Percentiles rank a stretch among this genome's conserved stretches.
phyloP scores from a whole-genome alignment of 2,113 vertebrate genomes.

The Cavia aperea region DNA sequence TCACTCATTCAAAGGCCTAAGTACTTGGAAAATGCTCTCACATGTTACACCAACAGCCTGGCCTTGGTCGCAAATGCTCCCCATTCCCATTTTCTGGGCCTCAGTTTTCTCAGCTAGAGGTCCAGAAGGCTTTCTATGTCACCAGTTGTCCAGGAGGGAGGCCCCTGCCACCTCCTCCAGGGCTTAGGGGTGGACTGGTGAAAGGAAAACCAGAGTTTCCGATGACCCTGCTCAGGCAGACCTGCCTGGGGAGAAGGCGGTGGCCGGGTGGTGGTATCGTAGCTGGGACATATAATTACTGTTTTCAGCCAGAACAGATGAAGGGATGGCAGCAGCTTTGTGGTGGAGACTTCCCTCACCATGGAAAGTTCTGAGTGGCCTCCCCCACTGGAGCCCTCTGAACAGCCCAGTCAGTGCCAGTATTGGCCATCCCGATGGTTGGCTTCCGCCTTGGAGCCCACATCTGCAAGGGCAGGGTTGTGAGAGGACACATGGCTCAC shows the following conservation, averaged over 20 bases:
- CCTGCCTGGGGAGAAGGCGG: constrained; percentile 1
- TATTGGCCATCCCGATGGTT: accelerated
- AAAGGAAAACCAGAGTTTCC: neutral
- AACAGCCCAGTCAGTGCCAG: neutral
- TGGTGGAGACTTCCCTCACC: constrained; percentile 15
- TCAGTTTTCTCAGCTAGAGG: neutral
- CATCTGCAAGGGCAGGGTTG: neutral
- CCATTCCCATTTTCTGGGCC: neutral
- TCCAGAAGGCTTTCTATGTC: neutral
- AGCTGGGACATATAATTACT: constrained; percentile 57
- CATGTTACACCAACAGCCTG: neutral
- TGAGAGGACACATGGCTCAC: neutral
- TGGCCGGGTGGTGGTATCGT: constrained; percentile 29
- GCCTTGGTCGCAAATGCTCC: neutral
- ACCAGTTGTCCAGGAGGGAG: neutral
- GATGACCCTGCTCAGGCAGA: neutral
- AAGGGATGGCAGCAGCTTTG: constrained; percentile 30
- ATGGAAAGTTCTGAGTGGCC: constrained; percentile 6
- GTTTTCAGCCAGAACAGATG: constrained; percentile 43
- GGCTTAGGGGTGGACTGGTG: neutral
- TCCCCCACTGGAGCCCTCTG: neutral
- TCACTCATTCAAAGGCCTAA: neutral
- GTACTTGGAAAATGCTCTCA: neutral
- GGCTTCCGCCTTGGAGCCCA: neutral
- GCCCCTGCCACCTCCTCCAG: neutral